Evolutionary conservation across 2,797 vertebrate species (phyloP).

Genomic region (Typhlichthys eigenmanni): DNA sequence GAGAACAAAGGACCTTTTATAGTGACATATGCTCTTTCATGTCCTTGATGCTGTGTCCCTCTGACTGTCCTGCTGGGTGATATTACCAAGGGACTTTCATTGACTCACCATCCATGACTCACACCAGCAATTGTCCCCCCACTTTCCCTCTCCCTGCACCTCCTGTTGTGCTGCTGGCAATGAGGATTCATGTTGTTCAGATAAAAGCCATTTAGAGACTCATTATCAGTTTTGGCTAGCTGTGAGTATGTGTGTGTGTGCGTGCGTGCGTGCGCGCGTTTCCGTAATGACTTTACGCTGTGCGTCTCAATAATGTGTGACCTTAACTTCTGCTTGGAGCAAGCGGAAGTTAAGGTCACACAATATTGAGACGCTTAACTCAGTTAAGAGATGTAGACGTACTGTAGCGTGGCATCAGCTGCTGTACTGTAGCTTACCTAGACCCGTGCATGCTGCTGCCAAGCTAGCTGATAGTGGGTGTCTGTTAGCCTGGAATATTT

Average conservation of each 20-base stretch:
- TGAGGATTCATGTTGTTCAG: constrained; percentile 40
- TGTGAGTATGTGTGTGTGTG: neutral
- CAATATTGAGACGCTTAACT: constrained; percentile 1
- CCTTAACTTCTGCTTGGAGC: constrained; percentile 21
- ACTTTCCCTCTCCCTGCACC: constrained; percentile 39
- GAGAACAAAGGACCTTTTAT: constrained; percentile 37
- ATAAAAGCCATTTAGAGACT: constrained; percentile 44
- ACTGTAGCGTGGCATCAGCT: no score
- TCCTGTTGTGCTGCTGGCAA: constrained; percentile 43
- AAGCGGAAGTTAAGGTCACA: constrained; percentile 24
- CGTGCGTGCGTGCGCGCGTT: neutral
- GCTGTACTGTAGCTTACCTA: no score
- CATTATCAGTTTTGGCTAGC: constrained; percentile 27
- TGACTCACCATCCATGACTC: constrained; percentile 48
- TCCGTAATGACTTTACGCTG: no score
- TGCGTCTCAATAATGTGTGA: constrained; percentile 1
- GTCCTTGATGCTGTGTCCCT: constrained; percentile 28
- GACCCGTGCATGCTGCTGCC: no score
- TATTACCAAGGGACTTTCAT: constrained; percentile 29
- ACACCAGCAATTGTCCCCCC: constrained; percentile 35
- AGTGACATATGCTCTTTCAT: constrained; percentile 26
- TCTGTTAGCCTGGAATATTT: no score
- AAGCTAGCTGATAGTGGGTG: no score
- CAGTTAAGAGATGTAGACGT: constrained; percentile 15
- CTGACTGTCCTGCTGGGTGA: constrained; percentile 23